phyloP scores from a whole-genome alignment of 2,888 invertebrate species.

The Mantis religiosa region DNA sequence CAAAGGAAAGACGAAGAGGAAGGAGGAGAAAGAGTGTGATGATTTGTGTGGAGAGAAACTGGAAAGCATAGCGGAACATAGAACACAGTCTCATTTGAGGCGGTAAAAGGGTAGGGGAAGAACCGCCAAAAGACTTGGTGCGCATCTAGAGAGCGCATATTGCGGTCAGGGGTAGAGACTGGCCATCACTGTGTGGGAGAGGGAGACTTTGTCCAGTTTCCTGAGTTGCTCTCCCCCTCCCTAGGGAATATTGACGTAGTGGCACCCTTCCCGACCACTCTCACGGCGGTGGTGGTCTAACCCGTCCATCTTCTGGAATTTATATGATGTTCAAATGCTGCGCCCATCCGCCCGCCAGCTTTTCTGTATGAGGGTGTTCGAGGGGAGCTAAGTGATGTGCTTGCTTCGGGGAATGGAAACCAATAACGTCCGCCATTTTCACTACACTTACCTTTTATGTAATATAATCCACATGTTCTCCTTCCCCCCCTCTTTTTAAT shows the following conservation, averaged over 20 bases:
- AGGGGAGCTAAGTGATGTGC: slow-evolving; percentile 1
- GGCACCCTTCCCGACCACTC: slow-evolving; percentile 26
- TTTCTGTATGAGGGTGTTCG: slow-evolving; percentile 30
- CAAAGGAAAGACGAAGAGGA: not conserved
- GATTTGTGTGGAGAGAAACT: slow-evolving; percentile 21
- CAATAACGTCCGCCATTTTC: slow-evolving; percentile 29
- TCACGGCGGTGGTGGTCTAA: slow-evolving; percentile 34
- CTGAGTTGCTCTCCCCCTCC: slow-evolving; percentile 16
- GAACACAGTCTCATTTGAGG: not conserved
- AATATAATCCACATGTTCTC: not conserved
- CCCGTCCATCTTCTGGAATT: slow-evolving; percentile 45
- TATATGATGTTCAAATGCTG: slow-evolving; percentile 44
- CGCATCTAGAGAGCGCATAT: not conserved
- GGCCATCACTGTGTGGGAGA: slow-evolving; percentile 30
- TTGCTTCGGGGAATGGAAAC: slow-evolving; percentile 14
- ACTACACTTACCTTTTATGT: not conserved
- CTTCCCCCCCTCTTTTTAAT: too few relatives aligned
- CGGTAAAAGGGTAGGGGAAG: not conserved
- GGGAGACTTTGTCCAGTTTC: slow-evolving; percentile 16
- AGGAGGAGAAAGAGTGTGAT: slow-evolving; percentile 4
- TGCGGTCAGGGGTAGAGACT: slow-evolving; percentile 7
- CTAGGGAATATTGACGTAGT: slow-evolving; percentile 27
- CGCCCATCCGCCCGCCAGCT: slow-evolving; percentile 30
- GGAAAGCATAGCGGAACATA: slow-evolving; percentile 9
- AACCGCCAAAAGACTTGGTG: not conserved